A percentile compares a stretch with the other conserved stretches of the same genome.
phyloP scores from a whole-genome alignment of 2,113 vertebrate genomes.

The Brachypodius melanocephalos region DNA sequence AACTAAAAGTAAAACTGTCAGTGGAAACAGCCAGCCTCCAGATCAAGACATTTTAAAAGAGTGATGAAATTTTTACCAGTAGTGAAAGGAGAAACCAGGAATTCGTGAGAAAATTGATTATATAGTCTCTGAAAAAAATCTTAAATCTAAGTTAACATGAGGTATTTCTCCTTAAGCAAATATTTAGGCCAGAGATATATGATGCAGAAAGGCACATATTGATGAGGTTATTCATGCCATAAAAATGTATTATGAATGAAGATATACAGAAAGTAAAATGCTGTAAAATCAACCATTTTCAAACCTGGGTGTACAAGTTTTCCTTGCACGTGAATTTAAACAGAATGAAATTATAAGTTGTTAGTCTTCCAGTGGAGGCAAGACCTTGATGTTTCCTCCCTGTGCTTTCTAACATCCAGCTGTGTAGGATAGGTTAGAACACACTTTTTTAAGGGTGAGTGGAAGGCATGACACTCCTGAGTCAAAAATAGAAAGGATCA shows the following conservation, averaged over 20 bases:
- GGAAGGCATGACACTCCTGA: neutral
- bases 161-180: neutral
- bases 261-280: neutral
- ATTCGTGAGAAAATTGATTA: neutral
- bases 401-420: neutral
- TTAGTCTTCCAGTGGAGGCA: neutral
- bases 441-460: neutral
- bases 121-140: neutral
- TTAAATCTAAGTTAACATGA: neutral
- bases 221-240: neutral
- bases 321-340: neutral
- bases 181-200: neutral
- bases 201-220: neutral
- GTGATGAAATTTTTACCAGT: neutral
- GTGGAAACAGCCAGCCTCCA: neutral
- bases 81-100: neutral
- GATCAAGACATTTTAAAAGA: neutral
- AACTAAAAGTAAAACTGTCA: neutral
- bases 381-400: neutral
- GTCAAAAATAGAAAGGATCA: neutral
- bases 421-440: neutral
- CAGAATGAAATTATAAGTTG: neutral
- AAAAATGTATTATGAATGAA: neutral
- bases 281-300: neutral
- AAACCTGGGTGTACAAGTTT: neutral